phyloP scores from a whole-genome alignment of 2,888 invertebrate genomes.

The Lymantria dispar region DNA sequence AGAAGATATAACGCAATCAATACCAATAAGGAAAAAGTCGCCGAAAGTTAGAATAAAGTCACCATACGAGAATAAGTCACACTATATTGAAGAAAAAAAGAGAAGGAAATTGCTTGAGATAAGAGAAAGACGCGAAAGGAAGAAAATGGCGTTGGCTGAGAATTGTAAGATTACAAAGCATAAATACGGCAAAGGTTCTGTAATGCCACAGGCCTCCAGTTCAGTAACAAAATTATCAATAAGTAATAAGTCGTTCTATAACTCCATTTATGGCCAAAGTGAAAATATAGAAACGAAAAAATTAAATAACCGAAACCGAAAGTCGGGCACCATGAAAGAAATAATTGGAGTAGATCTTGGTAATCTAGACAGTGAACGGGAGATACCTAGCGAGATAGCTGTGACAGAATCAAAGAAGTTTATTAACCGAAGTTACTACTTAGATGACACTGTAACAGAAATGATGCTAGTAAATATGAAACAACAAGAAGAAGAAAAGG shows the following conservation, averaged over 20 bases:
- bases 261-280: constrained; percentile 67
- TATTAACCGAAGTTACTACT: constrained; percentile 55
- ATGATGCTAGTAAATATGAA: constrained; percentile 53
- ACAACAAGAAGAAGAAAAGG: constrained; percentile 32
- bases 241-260: constrained; percentile 72
- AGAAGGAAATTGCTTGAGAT: constrained; percentile 66
- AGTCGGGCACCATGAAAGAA: constrained; percentile 28
- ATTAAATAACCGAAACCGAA: constrained; percentile 28
- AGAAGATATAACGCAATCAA: constrained; percentile 34
- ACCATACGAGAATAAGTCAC: constrained; percentile 68
- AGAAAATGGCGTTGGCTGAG: constrained; percentile 59
- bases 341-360: constrained; percentile 7
- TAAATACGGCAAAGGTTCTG: constrained; percentile 46
- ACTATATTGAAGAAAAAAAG: constrained; percentile 63
- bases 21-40: constrained; percentile 49
- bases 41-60: constrained; percentile 62
- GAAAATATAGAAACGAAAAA: constrained; percentile 32
- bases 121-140: constrained; percentile 62
- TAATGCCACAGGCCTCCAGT: constrained; percentile 58
- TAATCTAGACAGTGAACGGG: constrained; percentile 32
- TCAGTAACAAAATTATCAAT: constrained; percentile 74
- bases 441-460: constrained; percentile 63
- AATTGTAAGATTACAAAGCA: constrained; percentile 56
- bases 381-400: constrained; percentile 17
- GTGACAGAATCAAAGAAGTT: constrained; percentile 45